These are phyloP conservation scores for Pseudolaguvia tuberculata DNA, from an alignment of 2,113 vertebrate species.

Conservation along the genomic window DNA sequence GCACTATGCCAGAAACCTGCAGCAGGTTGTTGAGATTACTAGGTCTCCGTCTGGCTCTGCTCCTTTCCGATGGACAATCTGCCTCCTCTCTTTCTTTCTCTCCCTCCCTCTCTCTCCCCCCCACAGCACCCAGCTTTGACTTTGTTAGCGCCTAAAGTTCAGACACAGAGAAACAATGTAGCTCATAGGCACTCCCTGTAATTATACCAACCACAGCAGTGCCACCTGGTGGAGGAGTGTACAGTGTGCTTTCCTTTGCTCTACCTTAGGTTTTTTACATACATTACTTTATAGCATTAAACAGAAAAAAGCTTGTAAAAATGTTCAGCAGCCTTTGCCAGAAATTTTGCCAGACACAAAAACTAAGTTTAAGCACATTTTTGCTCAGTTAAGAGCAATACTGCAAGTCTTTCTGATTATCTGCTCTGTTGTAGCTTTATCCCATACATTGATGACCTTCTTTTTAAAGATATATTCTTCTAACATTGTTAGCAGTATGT, in stretches of 20 bases:
- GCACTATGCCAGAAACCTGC: slow-evolving; percentile 28
- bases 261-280: not conserved
- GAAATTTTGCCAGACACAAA: not conserved
- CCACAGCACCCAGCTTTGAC: not conserved
- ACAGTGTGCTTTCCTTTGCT: not conserved
- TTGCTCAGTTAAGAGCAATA: no score
- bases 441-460: not conserved
- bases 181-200: slow-evolving; percentile 29
- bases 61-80: not conserved
- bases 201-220: slow-evolving; percentile 37
- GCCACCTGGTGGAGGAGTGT: slow-evolving; percentile 44
- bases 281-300: not conserved
- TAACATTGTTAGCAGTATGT: not conserved
- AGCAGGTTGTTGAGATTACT: slow-evolving; percentile 15
- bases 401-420: not conserved
- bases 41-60: slow-evolving; percentile 9
- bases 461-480: not conserved
- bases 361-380: no score
- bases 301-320: not conserved
- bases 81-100: not conserved
- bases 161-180: slow-evolving; percentile 42
- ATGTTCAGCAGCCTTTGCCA: not conserved
- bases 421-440: not conserved
- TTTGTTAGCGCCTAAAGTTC: slow-evolving; percentile 53
- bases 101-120: not conserved